Base-by-base conservation (phyloP, 2,888 invertebrate genomes). In the Orthosia cruda region DNA sequence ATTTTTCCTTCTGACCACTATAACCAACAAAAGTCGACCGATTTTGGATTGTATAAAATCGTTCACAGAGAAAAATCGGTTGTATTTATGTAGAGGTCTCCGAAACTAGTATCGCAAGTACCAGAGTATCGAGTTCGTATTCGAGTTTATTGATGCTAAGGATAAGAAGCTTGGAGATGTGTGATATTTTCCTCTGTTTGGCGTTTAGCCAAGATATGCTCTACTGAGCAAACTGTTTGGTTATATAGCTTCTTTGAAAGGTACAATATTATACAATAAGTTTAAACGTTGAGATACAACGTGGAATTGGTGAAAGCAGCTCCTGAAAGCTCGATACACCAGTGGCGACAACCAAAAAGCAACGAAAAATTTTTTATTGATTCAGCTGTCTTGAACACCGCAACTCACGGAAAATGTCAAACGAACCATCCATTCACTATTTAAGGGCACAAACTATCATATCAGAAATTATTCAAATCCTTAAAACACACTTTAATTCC, bases 131-230 rank as follows among this genome's bases (percentile, higher is more conserved):
- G n/a, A n/a, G n/a, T n/a, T n/a, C 32, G 55, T 77, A 58, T 78
- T 78, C 71, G 11, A 71, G 55, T 78, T 62, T 77, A 71, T 76
- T 78, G 78, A 70, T 78, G 57, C 70, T 70, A 47, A 62, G 78
- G 69, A 78, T 75, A 75, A 77, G 55, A 55, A 55, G 55, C 50
- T 62, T 0, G 4, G 49, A 77, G n/a, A n/a, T n/a, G n/a, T n/a
- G n/a, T n/a, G n/a, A n/a, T 77, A 77, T 77, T 77, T 62, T 57
- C 45, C 78, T 26, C 70, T 18, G 2, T 32, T 50, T 76, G 75
- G 75, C 75, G 26, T 23, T 18, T 7, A 69, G 78, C 75, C 78
- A 76, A 55, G 55, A 70, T 62, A 52, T 18, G 77, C 40, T 77
- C 50, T 77, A 45, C 55, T 40, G 45, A 50, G 59, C 70, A 62